Percentiles rank a stretch among this genome's conserved stretches.
Evolutionary conservation across 2,113 vertebrate species (phyloP).

Genomic region (Chaetura pelagica): DNA sequence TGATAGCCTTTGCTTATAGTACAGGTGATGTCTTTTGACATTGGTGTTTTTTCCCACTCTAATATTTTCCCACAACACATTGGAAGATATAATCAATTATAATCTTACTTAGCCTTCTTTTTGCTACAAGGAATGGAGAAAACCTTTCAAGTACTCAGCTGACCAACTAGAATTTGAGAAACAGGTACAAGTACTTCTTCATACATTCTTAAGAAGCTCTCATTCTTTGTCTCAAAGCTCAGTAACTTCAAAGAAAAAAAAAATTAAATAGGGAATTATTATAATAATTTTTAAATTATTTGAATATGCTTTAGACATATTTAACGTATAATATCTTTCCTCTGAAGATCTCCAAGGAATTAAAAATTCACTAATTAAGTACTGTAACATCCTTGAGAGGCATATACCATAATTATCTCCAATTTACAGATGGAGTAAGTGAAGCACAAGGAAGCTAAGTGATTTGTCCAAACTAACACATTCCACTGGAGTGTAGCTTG

Average conservation of each 20-base stretch:
- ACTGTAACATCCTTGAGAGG: conserved; percentile 53
- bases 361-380: conserved; percentile 59
- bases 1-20: neutral
- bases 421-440: conserved; percentile 63
- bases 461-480: conserved; percentile 54
- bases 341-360: conserved; percentile 49
- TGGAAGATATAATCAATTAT: neutral
- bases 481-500: conserved; percentile 45
- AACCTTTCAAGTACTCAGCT: neutral
- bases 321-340: conserved; percentile 49
- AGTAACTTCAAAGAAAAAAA: neutral
- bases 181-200: neutral
- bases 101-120: neutral
- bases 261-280: neutral
- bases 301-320: conserved; percentile 20
- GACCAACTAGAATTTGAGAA: neutral
- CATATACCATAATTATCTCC: conserved; percentile 65
- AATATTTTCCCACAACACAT: neutral
- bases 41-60: neutral
- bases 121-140: neutral
- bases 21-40: neutral
- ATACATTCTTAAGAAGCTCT: neutral
- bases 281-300: conserved; percentile 15
- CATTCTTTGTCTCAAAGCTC: neutral
- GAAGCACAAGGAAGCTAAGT: conserved; percentile 55